Evolutionary conservation across 2,888 invertebrate species (phyloP).

Genomic region (Eupithecia exiguata): DNA sequence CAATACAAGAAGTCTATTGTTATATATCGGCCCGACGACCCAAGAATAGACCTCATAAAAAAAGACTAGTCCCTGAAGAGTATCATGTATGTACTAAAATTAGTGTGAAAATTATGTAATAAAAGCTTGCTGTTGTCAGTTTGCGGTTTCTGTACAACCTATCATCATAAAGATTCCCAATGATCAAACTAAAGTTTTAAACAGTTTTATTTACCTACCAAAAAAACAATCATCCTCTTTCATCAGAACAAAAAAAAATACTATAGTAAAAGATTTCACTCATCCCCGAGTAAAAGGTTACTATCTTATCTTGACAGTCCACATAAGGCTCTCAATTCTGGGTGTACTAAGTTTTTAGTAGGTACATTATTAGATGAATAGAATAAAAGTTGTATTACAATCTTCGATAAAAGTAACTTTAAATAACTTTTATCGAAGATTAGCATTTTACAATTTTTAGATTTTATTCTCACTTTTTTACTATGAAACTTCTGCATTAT

Average conservation of each 20-base stretch:
- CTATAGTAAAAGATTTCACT: too few relatives aligned
- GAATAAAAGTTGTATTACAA: too few relatives aligned
- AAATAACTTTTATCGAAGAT: too few relatives aligned
- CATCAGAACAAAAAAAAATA: too few relatives aligned
- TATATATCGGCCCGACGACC: conserved; percentile 88
- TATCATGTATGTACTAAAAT: conserved; percentile 31
- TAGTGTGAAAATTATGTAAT: conserved; percentile 73
- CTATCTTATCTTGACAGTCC: not conserved
- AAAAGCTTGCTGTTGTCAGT: conserved; percentile 54
- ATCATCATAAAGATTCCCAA: not conserved
- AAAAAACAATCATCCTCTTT: not conserved
- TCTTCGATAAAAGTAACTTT: too few relatives aligned
- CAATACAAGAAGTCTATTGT: conserved; percentile 86
- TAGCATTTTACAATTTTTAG: too few relatives aligned
- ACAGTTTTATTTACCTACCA: not conserved
- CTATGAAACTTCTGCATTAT: too few relatives aligned
- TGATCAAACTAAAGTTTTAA: not conserved
- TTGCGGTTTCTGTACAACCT: conserved; percentile 31
- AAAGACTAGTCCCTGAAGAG: conserved; percentile 62
- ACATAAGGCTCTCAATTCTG: not conserved
- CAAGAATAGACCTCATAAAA: conserved; percentile 82
- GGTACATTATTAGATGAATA: too few relatives aligned
- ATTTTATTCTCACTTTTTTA: too few relatives aligned
- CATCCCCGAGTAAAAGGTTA: not conserved
- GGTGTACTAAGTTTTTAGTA: too few relatives aligned